Conservation (phyloP, 2,888 invertebrate genomes). For the Nycteola revayana region DNA sequence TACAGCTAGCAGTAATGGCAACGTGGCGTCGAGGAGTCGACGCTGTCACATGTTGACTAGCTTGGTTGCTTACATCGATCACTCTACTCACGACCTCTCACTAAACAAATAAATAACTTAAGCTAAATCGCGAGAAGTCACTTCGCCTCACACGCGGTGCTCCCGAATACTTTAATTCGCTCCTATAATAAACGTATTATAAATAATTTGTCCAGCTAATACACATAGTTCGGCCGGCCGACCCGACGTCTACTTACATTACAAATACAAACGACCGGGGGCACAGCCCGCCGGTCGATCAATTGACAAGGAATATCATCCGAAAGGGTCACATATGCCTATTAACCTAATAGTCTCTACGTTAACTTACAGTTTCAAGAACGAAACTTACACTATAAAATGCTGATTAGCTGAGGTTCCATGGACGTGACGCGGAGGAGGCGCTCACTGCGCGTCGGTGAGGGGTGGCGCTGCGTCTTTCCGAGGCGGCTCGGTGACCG, state of each 20-base stretch:
- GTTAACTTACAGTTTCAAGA: slow-evolving; percentile 72
- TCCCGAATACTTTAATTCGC: slow-evolving; percentile 38
- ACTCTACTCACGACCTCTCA: slow-evolving; percentile 65
- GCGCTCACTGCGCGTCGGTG: slow-evolving; percentile 30
- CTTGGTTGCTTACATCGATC: slow-evolving; percentile 73
- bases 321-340: slow-evolving; percentile 46
- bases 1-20: slow-evolving; percentile 68
- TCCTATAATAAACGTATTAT: slow-evolving; percentile 54
- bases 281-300: slow-evolving; percentile 29
- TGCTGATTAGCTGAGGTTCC: slow-evolving; percentile 71
- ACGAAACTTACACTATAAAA: slow-evolving; percentile 76
- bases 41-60: slow-evolving; percentile 72
- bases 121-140: slow-evolving; percentile 54
- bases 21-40: slow-evolving; percentile 50
- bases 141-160: slow-evolving; percentile 42
- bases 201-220: slow-evolving; percentile 77
- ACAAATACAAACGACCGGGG: slow-evolving; percentile 39
- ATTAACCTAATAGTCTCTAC: slow-evolving; percentile 73
- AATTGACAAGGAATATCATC: slow-evolving; percentile 51
- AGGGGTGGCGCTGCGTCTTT: too few species aligned
- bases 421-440: slow-evolving; percentile 35
- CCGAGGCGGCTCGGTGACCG: too few species aligned
- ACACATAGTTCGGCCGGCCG: slow-evolving; percentile 55
- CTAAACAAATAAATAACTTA: slow-evolving; percentile 80
- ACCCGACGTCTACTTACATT: slow-evolving; percentile 49